Conservation (phyloP, 2,888 invertebrate genomes). For the Conops quadrifasciatus region DNA sequence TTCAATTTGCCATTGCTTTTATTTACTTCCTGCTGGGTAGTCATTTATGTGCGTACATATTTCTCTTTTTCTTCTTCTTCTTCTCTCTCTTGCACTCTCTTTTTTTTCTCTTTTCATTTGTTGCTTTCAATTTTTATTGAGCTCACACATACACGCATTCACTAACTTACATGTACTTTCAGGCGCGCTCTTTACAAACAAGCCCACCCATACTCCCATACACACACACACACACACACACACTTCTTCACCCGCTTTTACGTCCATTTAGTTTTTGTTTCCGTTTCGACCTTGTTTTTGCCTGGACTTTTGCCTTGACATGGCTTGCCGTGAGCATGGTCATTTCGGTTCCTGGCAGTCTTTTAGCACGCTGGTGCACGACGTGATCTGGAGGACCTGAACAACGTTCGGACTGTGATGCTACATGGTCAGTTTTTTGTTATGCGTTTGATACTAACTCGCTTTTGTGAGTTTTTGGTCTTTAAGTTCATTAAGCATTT, state of each 20-base stretch:
- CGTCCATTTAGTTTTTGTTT: no score
- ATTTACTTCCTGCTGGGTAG: no score
- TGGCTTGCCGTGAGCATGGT: neutral
- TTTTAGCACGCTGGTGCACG: neutral
- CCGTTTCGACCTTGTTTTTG: neutral
- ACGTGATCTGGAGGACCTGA: constrained; percentile 1
- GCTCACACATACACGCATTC: neutral
- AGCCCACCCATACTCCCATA: neutral
- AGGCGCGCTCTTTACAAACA: neutral
- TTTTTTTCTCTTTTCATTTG: neutral
- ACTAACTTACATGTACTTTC: neutral
- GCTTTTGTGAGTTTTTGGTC: constrained; percentile 10
- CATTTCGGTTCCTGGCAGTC: neutral
- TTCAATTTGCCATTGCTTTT: no score
- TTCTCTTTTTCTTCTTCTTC: no score
- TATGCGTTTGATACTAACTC: no score
- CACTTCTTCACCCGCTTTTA: neutral
- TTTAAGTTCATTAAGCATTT: constrained; percentile 27
- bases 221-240: neutral
- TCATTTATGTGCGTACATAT: no score
- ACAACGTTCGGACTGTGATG: neutral
- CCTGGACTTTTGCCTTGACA: neutral
- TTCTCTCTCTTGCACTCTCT: neutral
- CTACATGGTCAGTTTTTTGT: neutral
- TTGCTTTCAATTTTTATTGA: constrained; percentile 16